Evolutionary conservation across 2,797 vertebrate species (phyloP).

Genomic region (Helostoma temminkii): DNA sequence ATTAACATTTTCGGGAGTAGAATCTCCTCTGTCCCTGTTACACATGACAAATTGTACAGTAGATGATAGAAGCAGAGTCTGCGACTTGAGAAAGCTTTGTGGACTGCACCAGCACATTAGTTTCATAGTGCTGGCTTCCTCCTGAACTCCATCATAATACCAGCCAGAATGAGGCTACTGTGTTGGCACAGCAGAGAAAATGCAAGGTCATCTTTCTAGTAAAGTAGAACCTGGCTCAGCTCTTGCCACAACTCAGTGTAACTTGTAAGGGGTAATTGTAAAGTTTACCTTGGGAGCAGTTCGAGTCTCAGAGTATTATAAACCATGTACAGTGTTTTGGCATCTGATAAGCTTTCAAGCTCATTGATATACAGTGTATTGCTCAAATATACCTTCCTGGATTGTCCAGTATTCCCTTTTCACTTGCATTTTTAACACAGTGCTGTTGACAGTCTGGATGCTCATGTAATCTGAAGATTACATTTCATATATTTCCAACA

Average conservation of each 20-base stretch:
- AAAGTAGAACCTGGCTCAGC: conserved; percentile 15
- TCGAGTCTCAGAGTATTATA: not conserved
- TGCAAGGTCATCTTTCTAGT: conserved; percentile 6
- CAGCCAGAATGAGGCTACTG: conserved; percentile 47
- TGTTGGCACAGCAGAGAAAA: conserved; percentile 36
- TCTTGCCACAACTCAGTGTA: conserved; percentile 7
- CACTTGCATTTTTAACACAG: not conserved
- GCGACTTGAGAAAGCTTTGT: conserved; percentile 25
- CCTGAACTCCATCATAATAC: conserved; percentile 47
- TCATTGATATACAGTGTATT: not conserved
- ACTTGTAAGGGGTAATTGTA: not conserved
- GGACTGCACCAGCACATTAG: conserved; percentile 27
- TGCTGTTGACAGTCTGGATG: conserved; percentile 1
- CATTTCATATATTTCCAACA: no score
- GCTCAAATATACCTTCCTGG: not conserved
- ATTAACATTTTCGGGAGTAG: conserved; percentile 13
- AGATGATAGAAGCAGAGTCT: conserved; percentile 5
- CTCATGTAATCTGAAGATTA: no score
- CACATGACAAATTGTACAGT: conserved; percentile 10
- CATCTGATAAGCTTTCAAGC: conserved; percentile 17
- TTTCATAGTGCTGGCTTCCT: conserved; percentile 27
- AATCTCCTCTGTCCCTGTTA: conserved; percentile 11
- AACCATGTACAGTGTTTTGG: conserved; percentile 22
- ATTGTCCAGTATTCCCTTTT: conserved; percentile 13
- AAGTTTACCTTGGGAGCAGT: conserved; percentile 6